Base-by-base conservation (phyloP, 2,797 vertebrate species). In the Gymnothorax reevesii region DNA sequence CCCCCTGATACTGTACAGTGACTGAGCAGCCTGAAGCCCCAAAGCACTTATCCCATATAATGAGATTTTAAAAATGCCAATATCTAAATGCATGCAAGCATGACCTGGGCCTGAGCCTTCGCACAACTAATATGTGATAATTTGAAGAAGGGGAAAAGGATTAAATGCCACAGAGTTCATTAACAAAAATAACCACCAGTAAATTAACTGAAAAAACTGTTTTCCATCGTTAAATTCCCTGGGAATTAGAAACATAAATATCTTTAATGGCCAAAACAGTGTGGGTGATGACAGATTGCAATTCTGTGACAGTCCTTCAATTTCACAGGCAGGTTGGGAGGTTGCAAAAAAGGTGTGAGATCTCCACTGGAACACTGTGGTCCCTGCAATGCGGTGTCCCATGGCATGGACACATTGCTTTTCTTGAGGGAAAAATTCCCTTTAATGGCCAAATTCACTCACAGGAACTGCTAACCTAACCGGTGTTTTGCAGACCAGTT, bases 171-270 rank as follows among this genome's bases (percentile, higher is more conserved):
- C 3, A 7, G 54, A 86, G 83, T 84, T 84, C 82, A 86, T 77
- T 88, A 86, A 73, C 55, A 84, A 64, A 71, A 86, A 71, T 77
- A 55, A 77, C 77, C 77, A 80, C 77, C 52, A 80, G 52, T 20
- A 80, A 80, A 55, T 20, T 55, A 33, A 20, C 52, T 54, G 49
- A 79, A 55, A 73, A 80, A 54, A 54, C 33, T 80, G 77, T 80
- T 20, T 80, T 20, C 17, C 52, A 80, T 13, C 52, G 77, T 55
- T 80, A 80, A 79, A 49, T n/a, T 52, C 52, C 77, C 49, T 10
- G 77, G 49, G 77, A 80, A 55, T 54, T 54, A 54, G 55, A 52
- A 22, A n/a, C 77, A 55, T 55, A 80, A 80, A 80, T 80, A 80
- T 54, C 52, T 52, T 54, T 80, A n/a, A 55, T 55, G 52, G 52